Evolutionary conservation across 2,797 vertebrate genomes (phyloP).

Genomic region (Chelmon rostratus): DNA sequence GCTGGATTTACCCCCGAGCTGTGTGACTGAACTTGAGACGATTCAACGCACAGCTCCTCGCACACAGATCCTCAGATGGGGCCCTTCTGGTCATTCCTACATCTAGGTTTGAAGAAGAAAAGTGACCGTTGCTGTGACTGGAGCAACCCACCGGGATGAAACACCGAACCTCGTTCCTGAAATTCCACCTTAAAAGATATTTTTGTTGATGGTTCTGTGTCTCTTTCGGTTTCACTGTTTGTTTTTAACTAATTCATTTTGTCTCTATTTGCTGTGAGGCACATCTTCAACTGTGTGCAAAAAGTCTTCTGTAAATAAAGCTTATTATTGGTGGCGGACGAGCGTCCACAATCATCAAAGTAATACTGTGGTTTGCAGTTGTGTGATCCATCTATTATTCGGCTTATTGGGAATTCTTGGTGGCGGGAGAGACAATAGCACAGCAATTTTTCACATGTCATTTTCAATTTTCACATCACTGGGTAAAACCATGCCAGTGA

Average conservation of each 20-base stretch:
- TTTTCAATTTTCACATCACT: constrained; percentile 57
- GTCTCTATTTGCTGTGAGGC: background rate
- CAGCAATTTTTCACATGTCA: constrained; percentile 29
- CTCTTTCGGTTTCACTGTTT: background rate
- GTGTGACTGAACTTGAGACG: constrained; percentile 30
- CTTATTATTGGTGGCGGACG: background rate
- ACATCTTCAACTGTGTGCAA: background rate
- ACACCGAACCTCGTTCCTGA: constrained; percentile 38
- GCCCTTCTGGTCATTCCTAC: constrained; percentile 49
- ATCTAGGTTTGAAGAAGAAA: constrained; percentile 53
- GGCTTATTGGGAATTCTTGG: constrained; percentile 7
- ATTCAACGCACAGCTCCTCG: constrained; percentile 26
- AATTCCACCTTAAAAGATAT: constrained; percentile 22
- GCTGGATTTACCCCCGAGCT: constrained; percentile 32
- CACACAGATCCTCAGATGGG: constrained; percentile 38
- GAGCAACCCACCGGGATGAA: constrained; percentile 35
- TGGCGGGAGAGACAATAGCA: constrained; percentile 24
- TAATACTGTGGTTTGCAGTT: background rate
- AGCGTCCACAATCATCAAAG: constrained; percentile 21
- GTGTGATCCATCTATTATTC: constrained; percentile 13
- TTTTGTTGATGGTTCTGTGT: constrained; percentile 1
- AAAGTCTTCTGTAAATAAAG: constrained; percentile 14
- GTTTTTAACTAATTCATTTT: background rate
- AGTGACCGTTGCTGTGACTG: constrained; percentile 47
- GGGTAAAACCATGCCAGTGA: constrained; percentile 32